Evolutionary conservation across 1,140 invertebrate species (phyloP).

Genomic region (Trachymyrmex septentrionalis): DNA sequence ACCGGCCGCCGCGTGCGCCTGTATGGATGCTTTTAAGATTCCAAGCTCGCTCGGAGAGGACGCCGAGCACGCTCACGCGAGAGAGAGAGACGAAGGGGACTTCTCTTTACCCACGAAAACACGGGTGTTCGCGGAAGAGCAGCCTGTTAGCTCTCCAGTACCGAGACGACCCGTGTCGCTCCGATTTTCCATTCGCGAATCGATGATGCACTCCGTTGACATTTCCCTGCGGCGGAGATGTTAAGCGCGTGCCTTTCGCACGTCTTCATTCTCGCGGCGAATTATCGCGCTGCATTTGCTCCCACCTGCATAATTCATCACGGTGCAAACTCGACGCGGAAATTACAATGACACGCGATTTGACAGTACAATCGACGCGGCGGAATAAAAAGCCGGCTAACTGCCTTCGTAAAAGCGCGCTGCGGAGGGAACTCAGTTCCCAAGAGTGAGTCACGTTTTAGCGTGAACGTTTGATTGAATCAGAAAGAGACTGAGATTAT

Average conservation of each 20-base stretch:
- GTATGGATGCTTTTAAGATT: slow-evolving; percentile 41
- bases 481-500: not conserved
- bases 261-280: slow-evolving; percentile 19
- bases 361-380: slow-evolving; percentile 42
- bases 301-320: slow-evolving; percentile 49
- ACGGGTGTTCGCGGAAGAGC: slow-evolving; percentile 3
- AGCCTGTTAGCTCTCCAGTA: not conserved
- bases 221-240: slow-evolving; percentile 19
- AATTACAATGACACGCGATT: slow-evolving; percentile 38
- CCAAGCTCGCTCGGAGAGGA: not conserved
- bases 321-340: slow-evolving; percentile 27
- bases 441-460: slow-evolving; percentile 26
- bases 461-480: slow-evolving; percentile 32
- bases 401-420: not conserved
- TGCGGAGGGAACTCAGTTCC: not conserved
- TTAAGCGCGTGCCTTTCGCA: slow-evolving; percentile 7
- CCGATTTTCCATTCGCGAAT: slow-evolving; percentile 30
- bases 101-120: slow-evolving; percentile 5
- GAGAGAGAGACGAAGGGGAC: not conserved
- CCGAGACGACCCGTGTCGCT: not conserved
- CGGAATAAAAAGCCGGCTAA: not conserved
- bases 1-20: not conserved
- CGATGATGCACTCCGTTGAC: slow-evolving; percentile 8
- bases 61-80: not conserved
- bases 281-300: not conserved